These are phyloP conservation scores for Sclerodermus sp. DNA, from an alignment of 2,888 invertebrate species.

Conservation along the genomic window DNA sequence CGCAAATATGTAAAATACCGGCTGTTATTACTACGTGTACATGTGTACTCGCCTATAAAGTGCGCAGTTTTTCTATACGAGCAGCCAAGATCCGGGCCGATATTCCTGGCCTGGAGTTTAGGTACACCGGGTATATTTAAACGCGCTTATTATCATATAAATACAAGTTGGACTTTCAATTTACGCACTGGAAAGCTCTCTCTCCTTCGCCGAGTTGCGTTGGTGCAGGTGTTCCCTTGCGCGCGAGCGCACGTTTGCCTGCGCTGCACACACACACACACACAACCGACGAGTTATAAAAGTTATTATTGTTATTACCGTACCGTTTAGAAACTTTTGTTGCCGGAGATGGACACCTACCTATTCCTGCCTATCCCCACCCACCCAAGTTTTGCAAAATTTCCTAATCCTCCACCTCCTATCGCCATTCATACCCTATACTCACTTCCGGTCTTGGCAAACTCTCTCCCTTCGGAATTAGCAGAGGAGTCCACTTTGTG, in stretches of 20 bases:
- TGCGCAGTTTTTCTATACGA: too few species aligned
- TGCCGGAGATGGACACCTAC: conserved; percentile 41
- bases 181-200: conserved; percentile 49
- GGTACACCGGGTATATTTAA: conserved; percentile 55
- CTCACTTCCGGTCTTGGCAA: too few species aligned
- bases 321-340: conserved; percentile 57
- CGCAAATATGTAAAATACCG: conserved; percentile 48
- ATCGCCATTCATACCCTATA: too few species aligned
- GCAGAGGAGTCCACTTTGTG: too few species aligned
- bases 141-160: conserved; percentile 58
- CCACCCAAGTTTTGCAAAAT: too few species aligned
- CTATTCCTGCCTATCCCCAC: too few species aligned
- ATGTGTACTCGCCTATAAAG: background rate
- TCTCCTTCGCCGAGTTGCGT: background rate
- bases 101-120: conserved; percentile 35
- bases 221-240: too few species aligned
- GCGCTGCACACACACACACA: too few species aligned
- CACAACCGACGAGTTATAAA: conserved; percentile 48
- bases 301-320: conserved; percentile 58
- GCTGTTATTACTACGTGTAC: conserved; percentile 35
- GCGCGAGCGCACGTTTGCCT: too few species aligned
- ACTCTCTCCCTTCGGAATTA: too few species aligned
- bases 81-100: too few species aligned
- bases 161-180: conserved; percentile 57
- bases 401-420: too few species aligned